phyloP scores from a whole-genome alignment of 2,888 invertebrate species.

The Drosophila differens region DNA sequence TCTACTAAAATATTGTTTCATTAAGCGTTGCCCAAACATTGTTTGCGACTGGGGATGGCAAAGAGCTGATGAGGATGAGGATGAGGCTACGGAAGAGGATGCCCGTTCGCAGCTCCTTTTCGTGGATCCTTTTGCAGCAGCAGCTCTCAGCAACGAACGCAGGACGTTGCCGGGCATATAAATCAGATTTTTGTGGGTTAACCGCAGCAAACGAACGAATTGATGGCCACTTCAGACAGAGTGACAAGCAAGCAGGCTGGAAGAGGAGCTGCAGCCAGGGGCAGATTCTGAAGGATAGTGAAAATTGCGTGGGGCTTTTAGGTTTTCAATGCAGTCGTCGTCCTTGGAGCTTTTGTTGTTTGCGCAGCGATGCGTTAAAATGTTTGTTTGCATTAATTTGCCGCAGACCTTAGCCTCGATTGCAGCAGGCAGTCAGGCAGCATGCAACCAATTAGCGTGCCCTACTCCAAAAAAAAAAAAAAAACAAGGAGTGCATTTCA shows the following conservation, averaged over 20 bases:
- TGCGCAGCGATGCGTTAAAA: slow-evolving; percentile 73
- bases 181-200: slow-evolving; percentile 69
- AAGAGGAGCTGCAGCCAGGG: slow-evolving; percentile 4
- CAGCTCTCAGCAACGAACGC: slow-evolving; percentile 39
- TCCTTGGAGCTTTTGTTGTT: slow-evolving; percentile 43
- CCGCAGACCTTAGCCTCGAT: slow-evolving; percentile 63
- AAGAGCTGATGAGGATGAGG: slow-evolving; percentile 17
- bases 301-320: slow-evolving; percentile 68
- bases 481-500: slow-evolving; percentile 3
- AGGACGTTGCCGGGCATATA: slow-evolving; percentile 76
- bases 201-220: slow-evolving; percentile 62
- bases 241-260: slow-evolving; percentile 58
- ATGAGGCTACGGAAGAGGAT: slow-evolving; percentile 14
- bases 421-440: slow-evolving; percentile 18
- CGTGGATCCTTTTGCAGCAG: slow-evolving; percentile 6
- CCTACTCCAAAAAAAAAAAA: slow-evolving; percentile 21
- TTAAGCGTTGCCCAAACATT: slow-evolving; percentile 75
- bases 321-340: slow-evolving; percentile 37
- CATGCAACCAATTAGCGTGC: slow-evolving; percentile 62
- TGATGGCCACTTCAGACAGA: slow-evolving; percentile 77
- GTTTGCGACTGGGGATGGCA: slow-evolving; percentile 33
- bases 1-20: slow-evolving; percentile 72
- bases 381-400: slow-evolving; percentile 82
- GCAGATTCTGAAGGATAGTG: slow-evolving; percentile 21
- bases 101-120: slow-evolving; percentile 26